A percentile compares a stretch with the other conserved stretches of the same genome.
Conservation (phyloP, 2,113 vertebrate genomes). For the Oxygymnocypris stewartii region DNA sequence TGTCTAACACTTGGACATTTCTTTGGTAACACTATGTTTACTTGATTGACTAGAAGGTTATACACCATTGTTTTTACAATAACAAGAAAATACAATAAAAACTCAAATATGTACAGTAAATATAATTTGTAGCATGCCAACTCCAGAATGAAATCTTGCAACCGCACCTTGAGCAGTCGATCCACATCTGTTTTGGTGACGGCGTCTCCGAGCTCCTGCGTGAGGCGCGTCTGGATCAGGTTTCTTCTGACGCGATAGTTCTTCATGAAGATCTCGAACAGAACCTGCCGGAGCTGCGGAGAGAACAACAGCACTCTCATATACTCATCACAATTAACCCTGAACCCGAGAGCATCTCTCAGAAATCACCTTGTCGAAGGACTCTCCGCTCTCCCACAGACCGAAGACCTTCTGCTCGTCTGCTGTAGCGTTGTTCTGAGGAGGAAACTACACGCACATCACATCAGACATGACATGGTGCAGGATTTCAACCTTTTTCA, state of each 20-base stretch:
- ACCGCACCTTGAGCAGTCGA: conserved; percentile 86
- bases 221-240: conserved; percentile 81
- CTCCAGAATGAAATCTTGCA: background rate
- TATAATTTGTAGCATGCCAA: too few species aligned
- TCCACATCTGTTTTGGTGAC: conserved; percentile 88
- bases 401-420: conserved; percentile 97
- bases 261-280: conserved; percentile 91
- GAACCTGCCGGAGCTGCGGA: conserved; percentile 86
- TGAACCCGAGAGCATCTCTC: background rate
- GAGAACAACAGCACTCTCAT: background rate
- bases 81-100: background rate
- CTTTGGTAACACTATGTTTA: background rate
- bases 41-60: background rate
- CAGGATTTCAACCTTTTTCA: too few species aligned
- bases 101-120: background rate
- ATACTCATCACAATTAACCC: background rate
- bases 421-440: conserved; percentile 86
- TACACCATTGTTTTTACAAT: background rate
- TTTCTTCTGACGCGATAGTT: conserved; percentile 88
- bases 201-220: conserved; percentile 85
- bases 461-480: too few species aligned
- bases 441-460: conserved; percentile 82
- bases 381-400: conserved; percentile 92
- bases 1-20: background rate
- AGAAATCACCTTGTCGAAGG: conserved; percentile 85